Evolutionary conservation across 2,113 vertebrate genomes (phyloP).

Genomic region (Bubalus kerabau): DNA sequence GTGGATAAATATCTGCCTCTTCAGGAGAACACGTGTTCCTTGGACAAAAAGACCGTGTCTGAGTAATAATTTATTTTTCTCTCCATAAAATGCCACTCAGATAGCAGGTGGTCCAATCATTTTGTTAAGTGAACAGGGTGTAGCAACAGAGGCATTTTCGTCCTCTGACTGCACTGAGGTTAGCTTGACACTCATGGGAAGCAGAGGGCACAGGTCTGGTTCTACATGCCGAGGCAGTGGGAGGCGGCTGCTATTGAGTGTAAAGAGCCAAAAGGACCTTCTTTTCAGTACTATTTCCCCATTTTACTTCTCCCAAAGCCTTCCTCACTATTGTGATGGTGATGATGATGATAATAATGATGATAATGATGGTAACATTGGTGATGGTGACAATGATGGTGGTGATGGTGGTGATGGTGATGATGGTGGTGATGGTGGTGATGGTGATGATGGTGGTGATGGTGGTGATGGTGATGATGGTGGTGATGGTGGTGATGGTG

Average conservation of each 20-base stretch:
- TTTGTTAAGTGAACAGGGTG: fast-evolving
- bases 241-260: too few relatives aligned
- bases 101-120: too few relatives aligned
- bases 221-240: background rate
- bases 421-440: background rate
- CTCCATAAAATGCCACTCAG: too few relatives aligned
- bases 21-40: fast-evolving
- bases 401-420: fast-evolving
- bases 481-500: too few relatives aligned
- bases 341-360: fast-evolving
- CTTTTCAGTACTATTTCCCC: background rate
- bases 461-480: too few relatives aligned
- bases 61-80: background rate
- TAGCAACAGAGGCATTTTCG: fast-evolving
- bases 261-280: background rate
- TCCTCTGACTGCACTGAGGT: background rate
- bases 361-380: too few relatives aligned
- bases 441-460: too few relatives aligned
- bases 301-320: background rate
- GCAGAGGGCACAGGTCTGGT: background rate
- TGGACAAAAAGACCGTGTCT: fast-evolving
- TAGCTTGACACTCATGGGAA: background rate
- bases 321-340: fast-evolving
- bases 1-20: background rate
- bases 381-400: fast-evolving